phyloP scores from a whole-genome alignment of 2,797 vertebrate genomes.

The Coracias cyanogaster region DNA sequence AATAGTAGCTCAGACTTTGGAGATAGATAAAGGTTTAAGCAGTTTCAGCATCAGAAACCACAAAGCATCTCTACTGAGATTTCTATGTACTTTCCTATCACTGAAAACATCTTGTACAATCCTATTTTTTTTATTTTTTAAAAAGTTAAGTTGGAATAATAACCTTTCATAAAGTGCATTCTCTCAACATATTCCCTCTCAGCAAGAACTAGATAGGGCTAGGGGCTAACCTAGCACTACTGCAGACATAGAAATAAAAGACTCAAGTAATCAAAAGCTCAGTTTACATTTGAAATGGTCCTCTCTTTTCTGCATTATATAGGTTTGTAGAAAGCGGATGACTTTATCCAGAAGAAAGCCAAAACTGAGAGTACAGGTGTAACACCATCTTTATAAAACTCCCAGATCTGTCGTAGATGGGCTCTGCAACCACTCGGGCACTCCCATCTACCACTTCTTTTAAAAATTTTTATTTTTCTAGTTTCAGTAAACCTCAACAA shows the following conservation, averaged over 20 bases:
- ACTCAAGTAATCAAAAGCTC: background rate
- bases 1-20: background rate
- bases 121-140: background rate
- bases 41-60: background rate
- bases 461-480: background rate
- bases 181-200: background rate
- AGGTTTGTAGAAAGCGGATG: background rate
- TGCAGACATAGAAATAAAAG: background rate
- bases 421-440: background rate
- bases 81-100: background rate
- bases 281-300: background rate
- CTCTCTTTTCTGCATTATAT: background rate
- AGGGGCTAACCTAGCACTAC: background rate
- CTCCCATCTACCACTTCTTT: background rate
- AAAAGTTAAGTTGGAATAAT: background rate
- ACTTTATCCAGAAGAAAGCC: background rate
- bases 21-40: background rate
- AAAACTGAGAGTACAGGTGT: background rate
- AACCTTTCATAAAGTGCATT: background rate
- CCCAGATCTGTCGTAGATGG: background rate
- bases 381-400: background rate
- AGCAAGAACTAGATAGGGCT: background rate
- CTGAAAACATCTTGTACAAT: background rate
- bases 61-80: background rate
- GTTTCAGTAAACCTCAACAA: background rate